Evolutionary conservation across 2,113 vertebrate genomes (phyloP), one percentile per base, ranked within the genome.

Genomic region (Coptodon bakossiorum): DNA sequence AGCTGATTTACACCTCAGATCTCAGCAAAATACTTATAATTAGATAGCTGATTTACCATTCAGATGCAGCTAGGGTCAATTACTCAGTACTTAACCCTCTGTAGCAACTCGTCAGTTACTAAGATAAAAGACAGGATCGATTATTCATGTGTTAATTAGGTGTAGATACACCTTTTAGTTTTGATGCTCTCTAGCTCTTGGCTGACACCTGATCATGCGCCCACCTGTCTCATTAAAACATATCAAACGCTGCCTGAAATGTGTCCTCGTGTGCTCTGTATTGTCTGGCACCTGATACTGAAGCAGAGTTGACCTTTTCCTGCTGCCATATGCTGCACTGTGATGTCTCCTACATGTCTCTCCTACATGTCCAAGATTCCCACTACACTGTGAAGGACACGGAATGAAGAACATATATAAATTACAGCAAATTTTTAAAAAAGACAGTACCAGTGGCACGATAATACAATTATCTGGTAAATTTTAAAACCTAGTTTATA

Each of bases 151-250:
- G 84, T 88, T 86, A 89, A 91, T 76, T 79, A 0, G 66, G 17
- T 80, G 56, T 76, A 86, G 52, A 66, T 83, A n/a, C 87, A 82
- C 31, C 57, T 52, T 73, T 45, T 52, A 45, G 80, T 71, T 54
- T 57, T 27, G 29, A 12, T 76, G 43, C 43, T 6, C 43, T 76
- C 9, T 7, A 3, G 56, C 80, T 84, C 43, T 56, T 68, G 14
- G 29, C 11, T 29, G 79, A 68, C 84, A 79, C 61, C 53, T 40
- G 27, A 6, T 78, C 24, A 29, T 5, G 45, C 10, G 0, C 7
- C 73, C 48, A 45, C 54, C 68, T 80, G 80, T n/a, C 50, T 4
- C 29, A 9, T 17, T 6, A 57, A 71, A 78, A 34, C 31, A 36
- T 48, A 48, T 61, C 73, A 59, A 57, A 45, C 3, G 7, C n/a